Conservation (phyloP, 1,140 invertebrate species). For the Streblospio benedicti region DNA sequence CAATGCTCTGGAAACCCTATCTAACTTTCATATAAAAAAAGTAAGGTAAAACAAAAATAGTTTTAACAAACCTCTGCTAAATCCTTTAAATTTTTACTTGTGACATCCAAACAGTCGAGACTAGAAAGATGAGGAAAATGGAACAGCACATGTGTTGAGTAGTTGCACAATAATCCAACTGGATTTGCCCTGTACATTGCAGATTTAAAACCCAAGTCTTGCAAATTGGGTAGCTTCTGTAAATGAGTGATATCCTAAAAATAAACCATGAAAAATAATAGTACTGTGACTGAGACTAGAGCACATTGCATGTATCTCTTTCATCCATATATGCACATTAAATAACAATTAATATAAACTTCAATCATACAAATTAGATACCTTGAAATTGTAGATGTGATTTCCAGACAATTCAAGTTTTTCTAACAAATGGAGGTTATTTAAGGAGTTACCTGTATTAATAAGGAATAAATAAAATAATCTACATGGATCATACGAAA, state of each 20-base stretch:
- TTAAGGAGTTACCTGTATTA: constrained; percentile 36
- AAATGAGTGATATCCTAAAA: not conserved
- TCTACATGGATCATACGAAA: not conserved
- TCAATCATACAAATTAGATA: constrained; percentile 17
- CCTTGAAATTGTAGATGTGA: constrained; percentile 37
- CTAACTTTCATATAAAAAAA: too few relatives aligned
- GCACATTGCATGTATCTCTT: too few relatives aligned
- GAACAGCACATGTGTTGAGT: constrained; percentile 42
- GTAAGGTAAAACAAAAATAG: too few relatives aligned
- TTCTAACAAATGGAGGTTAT: constrained; percentile 30
- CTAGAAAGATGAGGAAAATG: constrained; percentile 38
- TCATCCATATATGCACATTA: not conserved
- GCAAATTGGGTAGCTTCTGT: constrained; percentile 28
- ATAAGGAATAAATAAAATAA: not conserved
- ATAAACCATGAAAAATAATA: not conserved
- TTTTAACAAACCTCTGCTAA: constrained; percentile 39
- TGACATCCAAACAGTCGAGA: constrained; percentile 39
- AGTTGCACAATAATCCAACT: constrained; percentile 42
- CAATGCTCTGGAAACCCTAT: too few relatives aligned
- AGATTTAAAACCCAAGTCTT: constrained; percentile 38
- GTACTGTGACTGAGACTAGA: too few relatives aligned
- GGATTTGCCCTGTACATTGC: constrained; percentile 36
- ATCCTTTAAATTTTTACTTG: constrained; percentile 34
- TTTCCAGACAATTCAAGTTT: constrained; percentile 44
- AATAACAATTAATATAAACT: not conserved